Conservation (phyloP, 2,888 invertebrate species). For the Parnassius glacialis region DNA sequence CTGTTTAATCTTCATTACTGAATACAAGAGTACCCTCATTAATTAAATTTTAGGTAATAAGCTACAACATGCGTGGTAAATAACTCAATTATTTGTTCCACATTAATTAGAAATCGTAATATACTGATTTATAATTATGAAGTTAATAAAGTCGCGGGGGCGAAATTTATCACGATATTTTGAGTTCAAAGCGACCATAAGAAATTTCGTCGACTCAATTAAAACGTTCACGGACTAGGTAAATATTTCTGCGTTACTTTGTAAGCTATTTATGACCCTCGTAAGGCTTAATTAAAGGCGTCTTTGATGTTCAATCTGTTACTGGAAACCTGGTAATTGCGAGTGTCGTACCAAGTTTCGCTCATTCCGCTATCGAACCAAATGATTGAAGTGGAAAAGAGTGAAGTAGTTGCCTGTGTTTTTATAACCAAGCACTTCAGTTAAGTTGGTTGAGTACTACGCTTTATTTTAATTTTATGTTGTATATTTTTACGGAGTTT, state of each 20-base stretch:
- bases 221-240: constrained; percentile 65
- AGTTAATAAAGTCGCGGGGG: constrained; percentile 26
- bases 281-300: constrained; percentile 70
- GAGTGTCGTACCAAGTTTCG: constrained; percentile 45
- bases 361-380: constrained; percentile 36
- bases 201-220: constrained; percentile 68
- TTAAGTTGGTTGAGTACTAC: too few relatives aligned
- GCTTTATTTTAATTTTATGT: too few relatives aligned
- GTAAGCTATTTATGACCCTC: constrained; percentile 69
- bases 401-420: constrained; percentile 25
- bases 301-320: constrained; percentile 78
- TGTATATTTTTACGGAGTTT: too few relatives aligned
- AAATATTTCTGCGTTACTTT: constrained; percentile 71
- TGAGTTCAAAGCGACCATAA: constrained; percentile 56
- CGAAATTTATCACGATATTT: constrained; percentile 47
- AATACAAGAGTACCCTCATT: neutral
- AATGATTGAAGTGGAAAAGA: constrained; percentile 21
- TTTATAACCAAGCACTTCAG: neutral
- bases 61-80: neutral
- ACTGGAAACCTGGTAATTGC: constrained; percentile 70
- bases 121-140: constrained; percentile 23
- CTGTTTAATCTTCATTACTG: too few relatives aligned
- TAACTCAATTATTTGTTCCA: neutral
- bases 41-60: constrained; percentile 3
- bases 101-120: neutral